Evolutionary conservation across 2,797 vertebrate genomes (phyloP).

Genomic region (Oreonectes daqikongensis): DNA sequence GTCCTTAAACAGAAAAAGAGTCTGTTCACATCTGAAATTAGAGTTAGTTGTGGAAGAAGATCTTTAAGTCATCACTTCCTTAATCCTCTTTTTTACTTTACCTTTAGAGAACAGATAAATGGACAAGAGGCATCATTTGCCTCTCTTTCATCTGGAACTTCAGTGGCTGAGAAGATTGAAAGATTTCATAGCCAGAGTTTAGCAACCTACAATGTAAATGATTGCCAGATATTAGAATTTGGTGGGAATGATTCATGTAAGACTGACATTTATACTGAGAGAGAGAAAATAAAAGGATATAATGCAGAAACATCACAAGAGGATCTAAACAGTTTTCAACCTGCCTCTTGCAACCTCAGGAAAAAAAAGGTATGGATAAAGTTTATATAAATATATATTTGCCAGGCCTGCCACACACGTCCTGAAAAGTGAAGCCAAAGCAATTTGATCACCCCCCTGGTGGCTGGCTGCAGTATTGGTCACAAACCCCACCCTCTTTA

Average conservation of each 20-base stretch:
- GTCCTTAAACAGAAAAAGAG: too few species aligned
- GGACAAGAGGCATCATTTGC: not conserved
- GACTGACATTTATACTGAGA: not conserved
- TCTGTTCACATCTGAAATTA: too few species aligned
- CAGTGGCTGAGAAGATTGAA: not conserved
- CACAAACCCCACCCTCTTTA: too few species aligned
- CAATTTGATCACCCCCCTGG: too few species aligned
- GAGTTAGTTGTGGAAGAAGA: not conserved
- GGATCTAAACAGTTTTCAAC: not conserved
- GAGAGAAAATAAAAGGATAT: not conserved
- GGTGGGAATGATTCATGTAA: not conserved
- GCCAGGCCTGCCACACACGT: too few species aligned
- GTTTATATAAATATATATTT: not conserved
- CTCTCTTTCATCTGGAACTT: not conserved
- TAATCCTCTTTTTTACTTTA: not conserved
- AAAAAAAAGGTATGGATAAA: slow-evolving; percentile 10
- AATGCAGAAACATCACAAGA: not conserved
- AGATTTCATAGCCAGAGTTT: not conserved
- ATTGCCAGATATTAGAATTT: not conserved
- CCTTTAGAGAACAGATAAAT: not conserved
- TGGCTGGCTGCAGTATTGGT: too few species aligned
- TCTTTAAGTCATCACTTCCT: not conserved
- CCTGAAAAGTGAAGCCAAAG: too few species aligned
- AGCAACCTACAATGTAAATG: not conserved
- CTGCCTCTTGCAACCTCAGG: not conserved